Conservation (phyloP, 2,113 vertebrate species). For the Fregetta grallaria region DNA sequence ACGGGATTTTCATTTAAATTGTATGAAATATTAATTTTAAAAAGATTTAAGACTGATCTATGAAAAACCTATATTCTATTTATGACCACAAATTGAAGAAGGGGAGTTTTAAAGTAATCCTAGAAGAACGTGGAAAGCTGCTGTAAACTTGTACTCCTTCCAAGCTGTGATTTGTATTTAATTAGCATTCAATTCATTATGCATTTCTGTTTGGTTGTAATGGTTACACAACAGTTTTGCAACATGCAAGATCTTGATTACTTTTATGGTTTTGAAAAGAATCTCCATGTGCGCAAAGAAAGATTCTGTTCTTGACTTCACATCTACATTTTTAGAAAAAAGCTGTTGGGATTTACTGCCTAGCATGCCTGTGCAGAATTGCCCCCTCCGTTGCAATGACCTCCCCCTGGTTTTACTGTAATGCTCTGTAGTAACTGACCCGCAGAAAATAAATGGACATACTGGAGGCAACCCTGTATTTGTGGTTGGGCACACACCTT, state of each 20-base stretch:
- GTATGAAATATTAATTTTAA: neutral
- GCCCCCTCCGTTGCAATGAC: accelerated
- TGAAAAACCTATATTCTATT: neutral
- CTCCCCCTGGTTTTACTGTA: neutral
- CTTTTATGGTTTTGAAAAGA: neutral
- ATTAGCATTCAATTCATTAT: conserved; percentile 53
- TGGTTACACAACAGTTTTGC: conserved; percentile 32
- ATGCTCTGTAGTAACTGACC: neutral
- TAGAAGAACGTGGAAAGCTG: neutral
- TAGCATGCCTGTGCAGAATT: neutral
- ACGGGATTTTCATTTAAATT: neutral
- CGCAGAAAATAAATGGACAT: neutral
- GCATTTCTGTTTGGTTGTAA: conserved; percentile 27
- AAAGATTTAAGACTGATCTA: neutral
- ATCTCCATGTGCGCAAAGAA: neutral
- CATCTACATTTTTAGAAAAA: neutral
- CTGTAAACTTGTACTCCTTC: neutral
- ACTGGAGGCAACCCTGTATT: neutral
- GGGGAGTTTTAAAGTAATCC: neutral
- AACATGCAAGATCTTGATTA: conserved; percentile 12
- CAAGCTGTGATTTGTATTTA: conserved; percentile 59
- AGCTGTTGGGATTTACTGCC: neutral
- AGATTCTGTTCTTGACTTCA: neutral
- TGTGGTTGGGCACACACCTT: neutral
- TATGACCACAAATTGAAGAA: neutral